phyloP scores from a whole-genome alignment of 2,797 vertebrate genomes.

The Silurus aristotelis region DNA sequence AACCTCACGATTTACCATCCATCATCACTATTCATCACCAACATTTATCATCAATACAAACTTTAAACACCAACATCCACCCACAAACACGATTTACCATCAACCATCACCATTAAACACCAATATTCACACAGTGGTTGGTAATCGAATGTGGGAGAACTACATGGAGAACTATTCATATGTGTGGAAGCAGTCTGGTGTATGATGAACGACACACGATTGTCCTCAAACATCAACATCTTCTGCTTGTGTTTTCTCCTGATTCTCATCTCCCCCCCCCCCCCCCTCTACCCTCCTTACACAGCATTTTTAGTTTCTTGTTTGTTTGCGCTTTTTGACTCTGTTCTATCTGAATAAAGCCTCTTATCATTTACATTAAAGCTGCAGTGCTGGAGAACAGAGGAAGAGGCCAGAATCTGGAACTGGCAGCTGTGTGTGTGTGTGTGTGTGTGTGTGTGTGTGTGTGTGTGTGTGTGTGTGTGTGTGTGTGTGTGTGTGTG shows the following conservation, averaged over 20 bases:
- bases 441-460: background rate
- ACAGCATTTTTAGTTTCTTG: conserved; percentile 5
- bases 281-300: background rate
- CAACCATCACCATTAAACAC: too few relatives aligned
- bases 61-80: too few relatives aligned
- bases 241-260: background rate
- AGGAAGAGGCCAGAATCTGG: conserved; percentile 32
- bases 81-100: too few relatives aligned
- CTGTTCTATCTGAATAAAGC: conserved; percentile 44
- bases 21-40: too few relatives aligned
- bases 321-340: conserved; percentile 20
- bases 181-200: background rate
- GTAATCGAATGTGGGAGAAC: too few relatives aligned
- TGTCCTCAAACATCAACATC: background rate
- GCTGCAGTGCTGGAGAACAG: conserved; percentile 32
- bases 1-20: too few relatives aligned
- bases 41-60: too few relatives aligned
- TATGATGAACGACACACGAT: background rate
- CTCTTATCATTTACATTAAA: conserved; percentile 48
- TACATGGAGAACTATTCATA: background rate
- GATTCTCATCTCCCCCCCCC: background rate
- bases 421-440: conserved; percentile 18
- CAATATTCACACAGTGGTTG: background rate
- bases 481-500: too few relatives aligned
- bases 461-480: conserved; percentile 2